Base-by-base conservation (phyloP, 1,140 invertebrate species). In the Palaemon carinicauda region DNA sequence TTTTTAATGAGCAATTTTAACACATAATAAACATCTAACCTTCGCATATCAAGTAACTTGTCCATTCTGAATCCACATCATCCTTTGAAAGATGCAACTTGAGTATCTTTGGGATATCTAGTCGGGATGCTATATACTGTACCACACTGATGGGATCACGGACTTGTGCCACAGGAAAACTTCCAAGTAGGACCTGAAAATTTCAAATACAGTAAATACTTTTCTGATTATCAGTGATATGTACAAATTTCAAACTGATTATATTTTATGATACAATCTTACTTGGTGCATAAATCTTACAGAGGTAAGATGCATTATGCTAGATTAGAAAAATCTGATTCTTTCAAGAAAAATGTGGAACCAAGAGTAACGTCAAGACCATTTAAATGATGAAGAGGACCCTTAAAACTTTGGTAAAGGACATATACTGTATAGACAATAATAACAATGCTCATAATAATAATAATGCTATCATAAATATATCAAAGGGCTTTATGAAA, bases 81-180 rank as follows among this genome's bases (percentile, higher is more conserved):
- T 95, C 96, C 92, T 97, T 95, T 73, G 94, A 93, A 1, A 98
- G 92, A n/a, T 85, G 27, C n/a, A 89, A 27, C 33, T 93, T 94
- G 14, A 99, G 92, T 17, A 98, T 90, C 56, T 93, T 93, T 0
- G 95, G 94, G 1, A 99, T 90, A 91, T 97, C 93, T 14, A 98
- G 87, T 87, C 96, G 93, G 91, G 98, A 95, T 0, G 95, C 96
- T 87, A 98, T 90, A 91, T 95, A 96, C 90, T 94, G 94, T 29
- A 99, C 93, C 0, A 95, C 93, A 12, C 95, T 94, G 90, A 96
- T 98, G 0, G 97, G 97, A 89, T 98, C 97, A 88, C 96, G 92
- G n/a, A 99, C 92, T 92, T 99, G 98, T 41, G 98, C 95, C 84
- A 99, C 97, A 3, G 98, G 98, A 92, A 95, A 99, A 56, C 96